Evolutionary conservation across 2,113 vertebrate genomes (phyloP).

Genomic region (Columbina picui): DNA sequence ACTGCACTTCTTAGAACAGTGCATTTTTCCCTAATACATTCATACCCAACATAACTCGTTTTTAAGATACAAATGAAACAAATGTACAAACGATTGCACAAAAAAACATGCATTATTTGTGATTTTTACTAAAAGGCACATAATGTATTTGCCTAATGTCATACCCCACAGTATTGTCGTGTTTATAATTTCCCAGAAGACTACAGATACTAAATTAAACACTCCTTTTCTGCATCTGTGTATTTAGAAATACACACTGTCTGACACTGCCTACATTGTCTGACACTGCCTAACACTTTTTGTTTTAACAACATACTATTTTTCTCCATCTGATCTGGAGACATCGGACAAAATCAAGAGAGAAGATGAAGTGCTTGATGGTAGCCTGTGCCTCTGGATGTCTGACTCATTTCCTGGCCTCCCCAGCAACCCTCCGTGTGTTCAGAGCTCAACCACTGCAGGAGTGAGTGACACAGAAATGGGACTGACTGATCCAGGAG

Average conservation of each 20-base stretch:
- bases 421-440: fast-evolving
- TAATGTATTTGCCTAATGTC: neutral
- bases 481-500: neutral
- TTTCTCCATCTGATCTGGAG: neutral
- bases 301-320: neutral
- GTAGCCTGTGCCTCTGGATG: neutral
- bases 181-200: neutral
- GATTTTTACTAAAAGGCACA: neutral
- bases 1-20: neutral
- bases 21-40: neutral
- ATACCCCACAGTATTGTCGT: neutral
- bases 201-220: neutral
- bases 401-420: neutral
- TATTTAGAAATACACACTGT: neutral
- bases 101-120: neutral
- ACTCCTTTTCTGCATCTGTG: fast-evolving
- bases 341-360: neutral
- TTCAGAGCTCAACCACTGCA: neutral
- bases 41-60: neutral
- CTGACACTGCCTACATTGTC: fast-evolving
- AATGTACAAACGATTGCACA: neutral
- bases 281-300: neutral
- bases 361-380: neutral
- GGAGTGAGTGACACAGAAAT: neutral
- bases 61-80: neutral